A percentile compares a stretch with the other conserved stretches of the same genome.
These are phyloP conservation scores for Epizoanthus ramosus DNA, from an alignment of 92 coral and sea anemone genomes.

Conservation along the genomic window DNA sequence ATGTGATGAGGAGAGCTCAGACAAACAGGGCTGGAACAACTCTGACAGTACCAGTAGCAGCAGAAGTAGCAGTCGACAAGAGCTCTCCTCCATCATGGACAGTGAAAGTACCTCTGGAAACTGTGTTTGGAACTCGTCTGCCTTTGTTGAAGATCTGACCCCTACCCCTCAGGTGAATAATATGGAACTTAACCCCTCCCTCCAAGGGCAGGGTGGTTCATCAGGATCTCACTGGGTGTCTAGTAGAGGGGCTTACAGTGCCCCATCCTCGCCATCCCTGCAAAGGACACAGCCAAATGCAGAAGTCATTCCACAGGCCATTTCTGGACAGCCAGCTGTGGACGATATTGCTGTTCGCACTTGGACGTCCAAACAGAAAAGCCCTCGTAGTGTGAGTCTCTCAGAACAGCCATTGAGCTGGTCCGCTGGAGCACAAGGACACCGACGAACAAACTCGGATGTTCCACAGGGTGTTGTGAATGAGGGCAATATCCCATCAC, in stretches of 20 bases:
- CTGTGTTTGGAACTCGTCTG: constrained; percentile 77
- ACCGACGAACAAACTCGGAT: constrained; percentile 80
- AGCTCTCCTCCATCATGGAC: constrained; percentile 95
- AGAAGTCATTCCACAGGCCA: constrained; percentile 68
- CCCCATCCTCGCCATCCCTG: constrained; percentile 97
- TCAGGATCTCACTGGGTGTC: constrained; percentile 81
- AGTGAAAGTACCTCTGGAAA: constrained; percentile 64
- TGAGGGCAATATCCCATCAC: constrained; percentile 65
- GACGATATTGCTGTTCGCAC: constrained; percentile 94
- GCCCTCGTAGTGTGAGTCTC: constrained; percentile 87
- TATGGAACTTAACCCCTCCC: constrained; percentile 67
- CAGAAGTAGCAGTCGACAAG: constrained; percentile 96
- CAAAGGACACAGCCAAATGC: constrained; percentile 88
- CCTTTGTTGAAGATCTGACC: constrained; percentile 83
- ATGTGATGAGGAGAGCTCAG: constrained; percentile 82
- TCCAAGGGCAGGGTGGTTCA: constrained; percentile 71
- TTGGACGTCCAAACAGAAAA: constrained; percentile 85
- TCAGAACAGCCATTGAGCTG: constrained; percentile 81
- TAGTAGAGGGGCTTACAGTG: constrained; percentile 92
- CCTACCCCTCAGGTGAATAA: constrained; percentile 79
- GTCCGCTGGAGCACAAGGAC: constrained; percentile 62
- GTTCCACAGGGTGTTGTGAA: constrained; percentile 57
- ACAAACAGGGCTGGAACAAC: constrained; percentile 94
- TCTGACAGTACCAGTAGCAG: constrained; percentile 98
- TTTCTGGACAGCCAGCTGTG: constrained; percentile 79